Evolutionary conservation across 2,888 invertebrate genomes (phyloP).

Genomic region (Perizoma affinitatum): DNA sequence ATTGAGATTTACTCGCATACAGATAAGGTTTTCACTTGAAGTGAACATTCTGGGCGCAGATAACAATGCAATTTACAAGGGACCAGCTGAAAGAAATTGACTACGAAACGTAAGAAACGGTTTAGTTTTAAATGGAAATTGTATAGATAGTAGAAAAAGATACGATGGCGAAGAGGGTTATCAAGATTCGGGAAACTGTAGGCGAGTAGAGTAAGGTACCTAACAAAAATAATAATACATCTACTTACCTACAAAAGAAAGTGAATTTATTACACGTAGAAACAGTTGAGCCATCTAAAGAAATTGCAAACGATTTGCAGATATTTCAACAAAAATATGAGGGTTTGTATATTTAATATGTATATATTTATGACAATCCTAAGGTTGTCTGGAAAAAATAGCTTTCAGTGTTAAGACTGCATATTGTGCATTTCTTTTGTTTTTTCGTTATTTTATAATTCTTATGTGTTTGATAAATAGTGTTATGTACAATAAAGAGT

Average conservation of each 20-base stretch:
- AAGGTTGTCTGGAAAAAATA: no score
- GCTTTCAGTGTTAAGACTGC: no score
- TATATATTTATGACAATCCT: no score
- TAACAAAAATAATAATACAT: not conserved
- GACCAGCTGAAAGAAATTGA: constrained; percentile 39
- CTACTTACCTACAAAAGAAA: not conserved
- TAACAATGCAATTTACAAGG: constrained; percentile 75
- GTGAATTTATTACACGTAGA: no score
- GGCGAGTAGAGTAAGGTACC: not conserved
- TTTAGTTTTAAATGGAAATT: constrained; percentile 30
- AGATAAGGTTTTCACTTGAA: constrained; percentile 56
- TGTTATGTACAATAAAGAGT: no score
- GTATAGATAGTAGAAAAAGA: constrained; percentile 22
- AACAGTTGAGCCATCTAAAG: no score
- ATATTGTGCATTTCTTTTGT: no score
- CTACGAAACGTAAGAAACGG: constrained; percentile 27
- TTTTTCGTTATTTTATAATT: no score
- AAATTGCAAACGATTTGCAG: no score
- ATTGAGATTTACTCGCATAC: constrained; percentile 60
- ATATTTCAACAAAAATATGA: no score
- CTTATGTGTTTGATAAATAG: no score
- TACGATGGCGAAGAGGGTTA: constrained; percentile 10
- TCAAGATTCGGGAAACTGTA: constrained; percentile 19
- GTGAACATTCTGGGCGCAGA: constrained; percentile 55
- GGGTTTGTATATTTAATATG: no score